Evolutionary conservation across 2,797 vertebrate species (phyloP), one percentile per base, ranked within the genome.

Genomic region (Oreochromis grahami): DNA sequence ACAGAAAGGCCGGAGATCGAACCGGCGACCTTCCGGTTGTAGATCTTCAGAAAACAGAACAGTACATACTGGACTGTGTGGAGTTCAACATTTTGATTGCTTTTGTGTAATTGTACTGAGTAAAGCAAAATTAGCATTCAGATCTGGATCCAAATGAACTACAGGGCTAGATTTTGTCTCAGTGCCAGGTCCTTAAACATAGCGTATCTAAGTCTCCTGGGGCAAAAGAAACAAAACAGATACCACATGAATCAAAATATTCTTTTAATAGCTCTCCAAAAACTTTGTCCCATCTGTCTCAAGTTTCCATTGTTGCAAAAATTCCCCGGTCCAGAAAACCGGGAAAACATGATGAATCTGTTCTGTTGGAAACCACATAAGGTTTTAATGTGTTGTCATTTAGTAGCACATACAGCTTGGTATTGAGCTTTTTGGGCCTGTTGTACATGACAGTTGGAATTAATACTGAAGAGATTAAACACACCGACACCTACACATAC

Each of bases 221-320:
- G 81, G 74, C 84, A 41, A 78, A 72, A 77, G 65, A 81, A 83
- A 83, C 82, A 79, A 86, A 88, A 56, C 76, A 78, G 43, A 90
- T 58, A 55, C 78, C 53, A 74, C 85, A 89, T 84, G 76, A 84
- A 87, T 83, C 83, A 82, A 88, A 87, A 55, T 79, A 72, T 77
- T 87, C 74, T 81, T 83, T 86, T 89, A 84, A 86, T 81, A 78
- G 43, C 51, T 63, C 7, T 5, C 78, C 72, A 58, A 80, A 79
- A 87, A 43, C 24, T 60, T 50, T 3, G 3, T 70, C 78, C 76
- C 79, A 68, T 76, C 84, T 55, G 26, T 26, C 8, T 84, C 87
- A 90, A 85, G 53, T 88, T 87, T 88, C 87, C 80, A 52, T 65
- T 65, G 78, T 87, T 89, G 83, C 70, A 56, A 89, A 89, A 87